phyloP scores from a whole-genome alignment of 2,113 vertebrate species.

The Chiloscyllium plagiosum region DNA sequence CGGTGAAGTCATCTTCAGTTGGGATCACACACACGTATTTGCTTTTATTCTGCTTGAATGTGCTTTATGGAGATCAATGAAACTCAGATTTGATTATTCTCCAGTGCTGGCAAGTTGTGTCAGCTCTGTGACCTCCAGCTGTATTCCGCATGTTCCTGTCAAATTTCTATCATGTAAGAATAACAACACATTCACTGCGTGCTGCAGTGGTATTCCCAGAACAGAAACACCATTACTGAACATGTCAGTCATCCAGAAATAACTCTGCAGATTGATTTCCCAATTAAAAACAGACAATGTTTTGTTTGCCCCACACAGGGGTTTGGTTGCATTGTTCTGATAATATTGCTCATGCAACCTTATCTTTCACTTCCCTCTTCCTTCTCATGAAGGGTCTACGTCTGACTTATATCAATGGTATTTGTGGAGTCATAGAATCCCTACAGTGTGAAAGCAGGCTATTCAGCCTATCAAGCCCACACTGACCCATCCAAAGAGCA shows the following conservation, averaged over 20 bases:
- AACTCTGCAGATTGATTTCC: slow-evolving; percentile 18
- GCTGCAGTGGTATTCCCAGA: not conserved
- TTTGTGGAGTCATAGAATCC: not conserved
- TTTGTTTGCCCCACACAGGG: not conserved
- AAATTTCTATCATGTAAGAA: not conserved
- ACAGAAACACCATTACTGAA: not conserved
- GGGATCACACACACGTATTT: not conserved
- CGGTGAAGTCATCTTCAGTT: not conserved
- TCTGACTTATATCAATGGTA: not conserved
- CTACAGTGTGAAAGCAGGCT: too few species aligned
- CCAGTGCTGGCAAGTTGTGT: not conserved
- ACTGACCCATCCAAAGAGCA: too few species aligned
- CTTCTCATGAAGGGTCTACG: not conserved
- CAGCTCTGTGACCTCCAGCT: not conserved
- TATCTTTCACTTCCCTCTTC: not conserved
- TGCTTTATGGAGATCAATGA: not conserved
- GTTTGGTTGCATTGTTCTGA: not conserved
- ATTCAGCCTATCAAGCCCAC: too few species aligned
- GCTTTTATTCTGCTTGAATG: not conserved
- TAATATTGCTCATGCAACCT: not conserved
- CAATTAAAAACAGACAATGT: slow-evolving; percentile 4
- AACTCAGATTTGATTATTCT: not conserved
- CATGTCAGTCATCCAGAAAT: slow-evolving; percentile 3
- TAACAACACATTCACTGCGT: not conserved
- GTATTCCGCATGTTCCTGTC: not conserved